Conservation (phyloP, 2,888 invertebrate species). For the Synergus japonicus region DNA sequence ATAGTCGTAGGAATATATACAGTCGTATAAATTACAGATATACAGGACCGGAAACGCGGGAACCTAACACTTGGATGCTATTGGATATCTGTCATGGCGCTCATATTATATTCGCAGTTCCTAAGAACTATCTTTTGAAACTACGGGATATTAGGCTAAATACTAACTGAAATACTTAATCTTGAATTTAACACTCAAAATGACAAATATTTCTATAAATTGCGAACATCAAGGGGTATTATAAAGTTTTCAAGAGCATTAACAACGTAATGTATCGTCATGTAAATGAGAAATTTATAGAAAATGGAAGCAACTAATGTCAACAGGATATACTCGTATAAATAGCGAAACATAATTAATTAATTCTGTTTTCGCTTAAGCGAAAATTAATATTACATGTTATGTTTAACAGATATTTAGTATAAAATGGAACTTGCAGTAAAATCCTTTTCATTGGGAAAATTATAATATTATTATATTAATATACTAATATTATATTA, state of each 20-base stretch:
- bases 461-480: not conserved
- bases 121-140: conserved; percentile 20
- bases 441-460: too few species aligned
- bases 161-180: not conserved
- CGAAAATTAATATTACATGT: too few species aligned
- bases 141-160: not conserved
- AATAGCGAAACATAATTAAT: too few species aligned
- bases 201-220: not conserved
- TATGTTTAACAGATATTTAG: too few species aligned
- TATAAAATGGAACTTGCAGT: too few species aligned
- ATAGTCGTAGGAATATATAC: conserved; percentile 29
- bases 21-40: conserved; percentile 35
- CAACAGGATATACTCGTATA: not conserved
- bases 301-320: not conserved
- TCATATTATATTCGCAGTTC: conserved; percentile 33
- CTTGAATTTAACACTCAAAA: not conserved
- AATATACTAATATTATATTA: too few species aligned
- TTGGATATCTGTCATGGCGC: conserved; percentile 31
- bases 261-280: not conserved
- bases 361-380: too few species aligned
- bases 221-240: not conserved
- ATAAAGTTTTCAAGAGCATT: not conserved
- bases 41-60: conserved; percentile 32
- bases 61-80: conserved; percentile 30
- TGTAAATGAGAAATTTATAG: not conserved